phyloP scores from a whole-genome alignment of 2,797 vertebrate genomes.

The Syndactyla subalaris region DNA sequence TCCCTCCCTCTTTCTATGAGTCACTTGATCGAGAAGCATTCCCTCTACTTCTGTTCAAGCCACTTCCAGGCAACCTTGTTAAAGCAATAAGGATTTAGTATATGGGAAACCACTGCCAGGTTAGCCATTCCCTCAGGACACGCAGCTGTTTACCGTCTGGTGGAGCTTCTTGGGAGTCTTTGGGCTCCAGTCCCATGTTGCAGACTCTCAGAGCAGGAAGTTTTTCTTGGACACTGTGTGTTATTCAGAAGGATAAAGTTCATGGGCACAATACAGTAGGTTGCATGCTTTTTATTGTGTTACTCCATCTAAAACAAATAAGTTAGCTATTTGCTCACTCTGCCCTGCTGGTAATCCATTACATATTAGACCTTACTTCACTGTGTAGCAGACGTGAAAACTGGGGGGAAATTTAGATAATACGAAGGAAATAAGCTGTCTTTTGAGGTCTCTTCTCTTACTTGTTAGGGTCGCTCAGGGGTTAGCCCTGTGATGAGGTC shows the following conservation, averaged over 20 bases:
- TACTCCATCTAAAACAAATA: slow-evolving; percentile 42
- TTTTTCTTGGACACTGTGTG: slow-evolving; percentile 73
- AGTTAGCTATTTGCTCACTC: slow-evolving; percentile 21
- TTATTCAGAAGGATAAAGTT: slow-evolving; percentile 66
- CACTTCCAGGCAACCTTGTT: slow-evolving; percentile 60
- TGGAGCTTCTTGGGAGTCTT: slow-evolving; percentile 65
- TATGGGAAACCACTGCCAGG: slow-evolving; percentile 28
- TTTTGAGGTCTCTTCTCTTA: not conserved
- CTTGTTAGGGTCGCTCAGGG: not conserved
- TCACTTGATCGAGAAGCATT: slow-evolving; percentile 53
- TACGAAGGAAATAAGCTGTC: not conserved
- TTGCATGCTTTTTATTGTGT: not conserved
- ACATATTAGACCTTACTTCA: slow-evolving; percentile 34
- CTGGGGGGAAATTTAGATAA: not conserved
- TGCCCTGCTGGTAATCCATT: slow-evolving; percentile 31
- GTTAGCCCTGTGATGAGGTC: not conserved
- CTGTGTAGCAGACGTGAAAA: not conserved
- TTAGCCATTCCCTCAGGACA: slow-evolving; percentile 28
- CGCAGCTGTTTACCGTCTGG: slow-evolving; percentile 15
- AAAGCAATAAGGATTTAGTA: slow-evolving; percentile 49
- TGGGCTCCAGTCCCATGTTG: slow-evolving; percentile 27
- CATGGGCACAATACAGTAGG: slow-evolving; percentile 59
- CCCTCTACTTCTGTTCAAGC: slow-evolving; percentile 38
- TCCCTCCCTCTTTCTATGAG: slow-evolving; percentile 54
- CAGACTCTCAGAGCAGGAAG: slow-evolving; percentile 51